Evolutionary conservation across 2,888 invertebrate species (phyloP).

Genomic region (Drosophila hamatofila): DNA sequence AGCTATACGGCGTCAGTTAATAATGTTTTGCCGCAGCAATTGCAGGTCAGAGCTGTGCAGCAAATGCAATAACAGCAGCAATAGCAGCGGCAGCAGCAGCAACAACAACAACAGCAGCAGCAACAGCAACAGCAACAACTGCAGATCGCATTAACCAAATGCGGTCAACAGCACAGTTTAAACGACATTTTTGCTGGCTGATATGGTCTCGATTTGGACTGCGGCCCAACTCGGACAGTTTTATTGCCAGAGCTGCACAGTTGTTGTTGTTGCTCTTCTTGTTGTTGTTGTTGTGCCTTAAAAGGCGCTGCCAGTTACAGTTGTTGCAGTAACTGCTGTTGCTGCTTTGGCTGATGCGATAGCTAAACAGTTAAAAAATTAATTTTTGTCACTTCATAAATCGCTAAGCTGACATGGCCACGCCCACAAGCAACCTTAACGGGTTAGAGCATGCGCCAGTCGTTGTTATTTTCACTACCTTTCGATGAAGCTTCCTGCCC

Average conservation of each 20-base stretch:
- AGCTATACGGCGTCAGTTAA: constrained; percentile 52
- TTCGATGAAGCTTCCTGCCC: neutral
- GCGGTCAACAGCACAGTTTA: constrained; percentile 79
- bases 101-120: constrained; percentile 18
- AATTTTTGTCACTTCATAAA: constrained; percentile 85
- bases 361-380: constrained; percentile 83
- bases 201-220: constrained; percentile 78
- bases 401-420: constrained; percentile 46
- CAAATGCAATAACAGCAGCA: constrained; percentile 21
- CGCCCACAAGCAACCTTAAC: neutral
- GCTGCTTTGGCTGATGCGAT: constrained; percentile 61
- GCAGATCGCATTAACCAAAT: constrained; percentile 78
- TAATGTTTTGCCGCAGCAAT: constrained; percentile 48
- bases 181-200: constrained; percentile 78
- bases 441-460: neutral
- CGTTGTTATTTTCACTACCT: neutral
- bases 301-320: constrained; percentile 65
- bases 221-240: constrained; percentile 72
- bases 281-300: constrained; percentile 57
- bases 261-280: constrained; percentile 19
- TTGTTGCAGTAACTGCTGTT: constrained; percentile 40
- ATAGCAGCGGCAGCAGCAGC: constrained; percentile 17
- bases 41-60: constrained; percentile 48
- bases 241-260: constrained; percentile 67
- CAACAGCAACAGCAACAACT: constrained; percentile 22